Evolutionary conservation across 2,797 vertebrate genomes (phyloP), one percentile per base, ranked within the genome.

Genomic region (Sarcoramphus papa): DNA sequence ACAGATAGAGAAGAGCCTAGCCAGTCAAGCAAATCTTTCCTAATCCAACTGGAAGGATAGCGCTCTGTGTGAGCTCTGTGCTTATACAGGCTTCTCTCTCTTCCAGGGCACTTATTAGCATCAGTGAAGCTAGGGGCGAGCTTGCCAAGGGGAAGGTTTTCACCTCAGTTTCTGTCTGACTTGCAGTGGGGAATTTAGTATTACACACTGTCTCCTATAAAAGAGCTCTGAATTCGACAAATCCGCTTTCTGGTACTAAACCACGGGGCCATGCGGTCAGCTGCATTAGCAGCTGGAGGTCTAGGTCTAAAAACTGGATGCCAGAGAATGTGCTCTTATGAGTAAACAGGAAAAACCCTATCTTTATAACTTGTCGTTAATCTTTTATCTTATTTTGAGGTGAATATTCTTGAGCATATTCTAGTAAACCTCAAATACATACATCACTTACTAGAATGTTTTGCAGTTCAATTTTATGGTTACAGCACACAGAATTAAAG

Each of bases 191-290:
- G 51, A 76, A 90, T 69, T 57, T 19, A 59, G 54, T 48, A 13
- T 90, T 80, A 12, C 6, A 15, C 10, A 19, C 28, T 13, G 14
- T 41, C 27, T 84, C 17, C 43, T 74, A 0, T 31, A 10, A 41
- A 62, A 54, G 56, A 54, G 16, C n/a, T 77, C 16, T 56, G 82
- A 51, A 20, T 85, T 50, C 62, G 31, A 51, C 3, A 5, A 27
- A 45, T 62, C 31, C 2, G 7, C 35, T 84, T 72, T 62, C 27
- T 85, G 54, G 20, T 76, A 37, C 5, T 33, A 69, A 81, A 45
- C 21, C 24, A 3, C 1, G 1, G 23, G 28, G 30, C 43, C 30
- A 2, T 30, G 37, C 5, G 3, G 18, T 65, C 40, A 31, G 45
- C 67, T 92, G 37, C 20, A 10, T 2, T 73, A 65, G 40, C 54